phyloP scores from a whole-genome alignment of 2,113 vertebrate genomes.

The Terrapene triunguis region DNA sequence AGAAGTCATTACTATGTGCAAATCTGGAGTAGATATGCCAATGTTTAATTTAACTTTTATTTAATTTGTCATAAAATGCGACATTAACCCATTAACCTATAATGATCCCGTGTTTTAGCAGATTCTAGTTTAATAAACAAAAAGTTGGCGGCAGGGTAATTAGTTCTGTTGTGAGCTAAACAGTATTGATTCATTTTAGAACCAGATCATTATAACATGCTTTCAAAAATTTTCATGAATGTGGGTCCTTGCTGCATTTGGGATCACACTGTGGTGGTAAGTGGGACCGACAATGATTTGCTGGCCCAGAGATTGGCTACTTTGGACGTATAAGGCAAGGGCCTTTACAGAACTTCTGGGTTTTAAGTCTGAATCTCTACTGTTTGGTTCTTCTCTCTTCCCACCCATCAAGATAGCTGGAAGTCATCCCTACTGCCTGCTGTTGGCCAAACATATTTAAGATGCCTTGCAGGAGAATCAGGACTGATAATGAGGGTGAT shows the following conservation, averaged over 20 bases:
- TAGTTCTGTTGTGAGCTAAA: background rate
- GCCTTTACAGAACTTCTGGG: background rate
- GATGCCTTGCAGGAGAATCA: background rate
- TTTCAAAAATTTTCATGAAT: background rate
- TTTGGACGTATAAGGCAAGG: background rate
- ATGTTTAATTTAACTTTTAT: background rate
- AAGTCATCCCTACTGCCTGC: background rate
- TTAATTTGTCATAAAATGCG: background rate
- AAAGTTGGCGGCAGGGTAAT: background rate
- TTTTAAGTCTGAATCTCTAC: background rate
- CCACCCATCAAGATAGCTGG: background rate
- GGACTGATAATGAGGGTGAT: rapidly evolving
- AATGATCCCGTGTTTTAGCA: background rate
- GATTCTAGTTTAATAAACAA: background rate
- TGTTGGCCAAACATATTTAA: background rate
- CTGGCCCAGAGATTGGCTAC: background rate
- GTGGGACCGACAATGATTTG: too few relatives aligned
- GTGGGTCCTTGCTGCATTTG: background rate
- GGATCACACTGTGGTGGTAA: background rate
- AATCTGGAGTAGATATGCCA: background rate
- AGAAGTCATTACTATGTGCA: background rate
- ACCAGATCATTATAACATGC: background rate
- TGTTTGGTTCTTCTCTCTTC: background rate
- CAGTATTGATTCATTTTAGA: background rate
- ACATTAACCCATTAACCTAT: background rate